These are phyloP conservation scores for Cynopterus brachyotis DNA, from an alignment of 2,113 vertebrate genomes.

Conservation along the genomic window DNA sequence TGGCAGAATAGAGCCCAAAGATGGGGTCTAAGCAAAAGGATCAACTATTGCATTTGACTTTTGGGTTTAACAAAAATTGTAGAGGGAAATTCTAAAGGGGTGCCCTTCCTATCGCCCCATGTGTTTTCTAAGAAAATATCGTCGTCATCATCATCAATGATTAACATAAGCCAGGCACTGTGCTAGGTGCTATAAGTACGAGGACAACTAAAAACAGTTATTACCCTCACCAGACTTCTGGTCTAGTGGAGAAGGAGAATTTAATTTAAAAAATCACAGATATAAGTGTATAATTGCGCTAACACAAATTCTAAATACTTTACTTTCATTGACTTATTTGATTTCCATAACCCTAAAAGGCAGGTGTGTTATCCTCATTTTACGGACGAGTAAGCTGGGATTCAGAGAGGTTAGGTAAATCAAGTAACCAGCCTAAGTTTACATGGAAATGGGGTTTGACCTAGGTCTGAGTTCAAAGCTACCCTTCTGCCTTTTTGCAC, in stretches of 20 bases:
- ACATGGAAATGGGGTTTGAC: not conserved
- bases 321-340: not conserved
- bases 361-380: not conserved
- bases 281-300: not conserved
- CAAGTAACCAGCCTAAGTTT: not conserved
- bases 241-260: not conserved
- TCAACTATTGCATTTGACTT: not conserved
- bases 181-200: fast-evolving
- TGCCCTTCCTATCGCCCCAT: not conserved
- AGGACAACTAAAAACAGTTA: not conserved
- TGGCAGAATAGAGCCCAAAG: not conserved
- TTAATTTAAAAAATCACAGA: not conserved
- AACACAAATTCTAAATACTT: not conserved
- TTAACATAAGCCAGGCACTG: not conserved
- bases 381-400: not conserved
- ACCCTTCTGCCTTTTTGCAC: not conserved
- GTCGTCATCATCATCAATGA: not conserved
- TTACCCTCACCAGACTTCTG: not conserved
- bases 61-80: not conserved
- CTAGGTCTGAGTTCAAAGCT: not conserved
- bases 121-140: not conserved
- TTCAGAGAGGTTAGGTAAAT: not conserved
- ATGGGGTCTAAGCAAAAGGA: not conserved
- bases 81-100: not conserved
- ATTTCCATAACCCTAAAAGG: not conserved